Conservation (phyloP, 2,113 vertebrate genomes). For the Poecile atricapillus region DNA sequence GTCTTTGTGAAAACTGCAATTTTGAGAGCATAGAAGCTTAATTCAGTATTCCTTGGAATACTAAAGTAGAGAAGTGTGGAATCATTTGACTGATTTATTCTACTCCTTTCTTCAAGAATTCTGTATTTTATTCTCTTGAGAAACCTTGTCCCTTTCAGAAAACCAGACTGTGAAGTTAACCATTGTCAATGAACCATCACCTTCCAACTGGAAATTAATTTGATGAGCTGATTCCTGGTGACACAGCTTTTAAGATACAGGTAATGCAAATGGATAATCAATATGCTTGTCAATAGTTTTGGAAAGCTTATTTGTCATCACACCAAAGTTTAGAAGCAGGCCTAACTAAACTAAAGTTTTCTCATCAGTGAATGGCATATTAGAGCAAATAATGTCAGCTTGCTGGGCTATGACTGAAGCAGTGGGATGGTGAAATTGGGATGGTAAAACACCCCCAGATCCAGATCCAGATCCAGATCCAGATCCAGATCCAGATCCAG, state of each 20-base stretch:
- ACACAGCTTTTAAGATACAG: neutral
- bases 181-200: neutral
- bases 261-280: conserved; percentile 26
- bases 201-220: neutral
- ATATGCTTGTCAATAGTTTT: conserved; percentile 19
- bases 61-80: neutral
- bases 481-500: neutral
- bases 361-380: neutral
- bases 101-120: neutral
- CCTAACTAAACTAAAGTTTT: neutral
- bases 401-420: neutral
- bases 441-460: neutral
- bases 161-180: neutral
- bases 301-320: conserved; percentile 18
- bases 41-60: conserved; percentile 41
- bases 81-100: conserved; percentile 42
- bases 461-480: neutral
- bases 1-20: conserved; percentile 46
- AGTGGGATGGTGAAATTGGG: neutral
- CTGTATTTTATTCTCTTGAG: neutral
- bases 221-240: conserved; percentile 19
- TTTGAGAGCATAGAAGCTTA: conserved; percentile 8
- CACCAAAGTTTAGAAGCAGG: neutral
- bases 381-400: neutral
- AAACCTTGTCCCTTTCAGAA: neutral